These are phyloP conservation scores for Brachyptera putata DNA, from an alignment of 2,888 invertebrate genomes.

Conservation along the genomic window DNA sequence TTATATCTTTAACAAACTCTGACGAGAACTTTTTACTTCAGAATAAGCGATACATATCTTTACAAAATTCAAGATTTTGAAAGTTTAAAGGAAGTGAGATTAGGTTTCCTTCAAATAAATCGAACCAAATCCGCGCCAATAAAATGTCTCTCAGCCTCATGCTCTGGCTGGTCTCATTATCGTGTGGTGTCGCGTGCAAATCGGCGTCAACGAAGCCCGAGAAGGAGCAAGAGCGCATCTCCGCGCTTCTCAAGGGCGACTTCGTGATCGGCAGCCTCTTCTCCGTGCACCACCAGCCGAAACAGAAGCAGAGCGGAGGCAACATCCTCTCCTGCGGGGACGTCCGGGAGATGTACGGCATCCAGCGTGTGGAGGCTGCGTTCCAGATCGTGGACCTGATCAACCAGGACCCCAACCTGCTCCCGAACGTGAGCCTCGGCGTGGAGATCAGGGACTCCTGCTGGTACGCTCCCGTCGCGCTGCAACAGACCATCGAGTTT, in stretches of 20 bases:
- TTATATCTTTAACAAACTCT: no score
- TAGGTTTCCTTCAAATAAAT: no score
- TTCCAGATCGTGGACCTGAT: constrained; percentile 60
- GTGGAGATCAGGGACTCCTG: constrained; percentile 75
- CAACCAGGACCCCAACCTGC: constrained; percentile 54
- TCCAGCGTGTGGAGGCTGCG: constrained; percentile 64
- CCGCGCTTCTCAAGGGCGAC: constrained; percentile 53
- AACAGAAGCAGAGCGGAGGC: constrained; percentile 38
- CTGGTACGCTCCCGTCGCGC: constrained; percentile 75
- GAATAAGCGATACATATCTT: no score
- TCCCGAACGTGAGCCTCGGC: constrained; percentile 57
- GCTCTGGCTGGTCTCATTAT: no score
- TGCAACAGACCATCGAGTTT: constrained; percentile 72
- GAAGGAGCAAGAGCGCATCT: constrained; percentile 40
- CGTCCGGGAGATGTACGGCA: constrained; percentile 68
- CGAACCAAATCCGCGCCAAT: no score
- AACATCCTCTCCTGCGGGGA: constrained; percentile 47
- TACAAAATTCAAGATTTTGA: no score
- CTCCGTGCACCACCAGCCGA: constrained; percentile 52
- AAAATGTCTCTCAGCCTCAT: no score
- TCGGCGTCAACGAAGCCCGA: background rate
- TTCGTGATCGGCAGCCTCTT: constrained; percentile 55
- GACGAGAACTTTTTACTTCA: no score
- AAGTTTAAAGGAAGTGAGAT: no score
- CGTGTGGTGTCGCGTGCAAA: background rate